Evolutionary conservation across 1,140 invertebrate genomes (phyloP).

Genomic region (Pomacea maculata): DNA sequence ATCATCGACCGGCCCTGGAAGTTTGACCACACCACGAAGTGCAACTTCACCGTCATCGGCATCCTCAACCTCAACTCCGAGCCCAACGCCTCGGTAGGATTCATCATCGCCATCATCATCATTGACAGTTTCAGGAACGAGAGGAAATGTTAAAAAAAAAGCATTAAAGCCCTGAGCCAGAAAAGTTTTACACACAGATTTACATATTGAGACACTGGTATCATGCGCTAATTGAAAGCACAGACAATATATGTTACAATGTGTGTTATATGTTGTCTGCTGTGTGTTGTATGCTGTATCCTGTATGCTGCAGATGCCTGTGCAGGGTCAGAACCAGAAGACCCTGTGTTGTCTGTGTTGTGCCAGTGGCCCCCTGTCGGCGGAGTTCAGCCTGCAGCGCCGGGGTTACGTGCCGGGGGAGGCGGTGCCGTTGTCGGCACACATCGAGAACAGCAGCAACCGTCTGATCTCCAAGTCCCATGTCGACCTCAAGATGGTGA

Average conservation of each 20-base stretch:
- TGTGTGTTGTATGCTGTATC: not conserved
- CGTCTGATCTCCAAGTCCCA: constrained; percentile 35
- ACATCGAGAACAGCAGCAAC: constrained; percentile 38
- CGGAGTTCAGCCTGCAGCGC: constrained; percentile 31
- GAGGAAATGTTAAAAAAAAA: not conserved
- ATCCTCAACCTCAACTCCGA: constrained; percentile 50
- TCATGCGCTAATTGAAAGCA: too few relatives aligned
- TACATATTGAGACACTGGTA: too few relatives aligned
- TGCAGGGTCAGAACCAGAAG: constrained; percentile 33
- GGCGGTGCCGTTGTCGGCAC: constrained; percentile 29
- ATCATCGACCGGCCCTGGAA: constrained; percentile 64
- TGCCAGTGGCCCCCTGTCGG: constrained; percentile 49
- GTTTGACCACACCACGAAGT: constrained; percentile 50
- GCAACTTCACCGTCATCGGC: constrained; percentile 51
- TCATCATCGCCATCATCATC: not conserved
- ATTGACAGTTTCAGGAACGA: not conserved
- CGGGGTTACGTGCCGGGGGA: constrained; percentile 46
- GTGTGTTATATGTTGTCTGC: too few relatives aligned
- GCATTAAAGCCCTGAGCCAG: too few relatives aligned
- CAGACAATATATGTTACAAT: too few relatives aligned
- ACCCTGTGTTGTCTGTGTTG: constrained; percentile 54
- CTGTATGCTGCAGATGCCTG: constrained; percentile 26
- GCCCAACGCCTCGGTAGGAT: constrained; percentile 30
- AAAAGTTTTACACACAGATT: too few relatives aligned
- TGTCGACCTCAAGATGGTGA: constrained; percentile 29